These are phyloP conservation scores for Eupithecia insigniata DNA, from an alignment of 2,888 invertebrate genomes.

Conservation along the genomic window DNA sequence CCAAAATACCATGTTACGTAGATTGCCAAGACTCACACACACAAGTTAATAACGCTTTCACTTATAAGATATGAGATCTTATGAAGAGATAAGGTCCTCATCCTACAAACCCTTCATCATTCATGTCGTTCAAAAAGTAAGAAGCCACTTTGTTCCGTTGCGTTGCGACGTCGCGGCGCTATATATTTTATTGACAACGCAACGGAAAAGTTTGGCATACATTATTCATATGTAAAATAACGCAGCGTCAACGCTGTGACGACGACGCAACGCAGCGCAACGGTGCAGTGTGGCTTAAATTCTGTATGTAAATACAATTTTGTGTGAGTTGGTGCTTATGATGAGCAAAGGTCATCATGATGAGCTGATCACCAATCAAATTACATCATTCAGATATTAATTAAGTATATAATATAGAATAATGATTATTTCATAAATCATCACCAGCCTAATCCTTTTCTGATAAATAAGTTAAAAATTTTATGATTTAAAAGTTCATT, in stretches of 20 bases:
- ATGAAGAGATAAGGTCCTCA: neutral
- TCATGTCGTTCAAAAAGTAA: neutral
- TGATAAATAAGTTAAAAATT: neutral
- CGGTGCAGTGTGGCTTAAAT: no score
- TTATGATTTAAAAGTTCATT: neutral
- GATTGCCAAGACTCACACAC: neutral
- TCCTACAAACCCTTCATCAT: neutral
- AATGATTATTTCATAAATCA: neutral
- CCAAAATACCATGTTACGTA: neutral
- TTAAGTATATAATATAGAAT: no score
- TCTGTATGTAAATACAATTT: neutral
- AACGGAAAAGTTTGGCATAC: no score
- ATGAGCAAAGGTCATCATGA: neutral
- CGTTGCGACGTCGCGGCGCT: no score
- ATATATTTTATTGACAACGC: no score
- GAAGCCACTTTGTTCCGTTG: no score
- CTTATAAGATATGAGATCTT: neutral
- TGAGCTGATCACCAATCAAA: neutral
- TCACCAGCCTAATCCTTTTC: neutral
- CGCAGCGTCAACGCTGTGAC: no score
- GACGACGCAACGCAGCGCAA: no score
- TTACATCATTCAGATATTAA: neutral
- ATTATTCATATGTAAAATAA: no score
- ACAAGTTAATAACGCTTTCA: neutral
- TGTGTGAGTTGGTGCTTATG: neutral